Evolutionary conservation across 2,888 invertebrate species (phyloP), one percentile per base, ranked within the genome.

Genomic region (Gibbula magus): DNA sequence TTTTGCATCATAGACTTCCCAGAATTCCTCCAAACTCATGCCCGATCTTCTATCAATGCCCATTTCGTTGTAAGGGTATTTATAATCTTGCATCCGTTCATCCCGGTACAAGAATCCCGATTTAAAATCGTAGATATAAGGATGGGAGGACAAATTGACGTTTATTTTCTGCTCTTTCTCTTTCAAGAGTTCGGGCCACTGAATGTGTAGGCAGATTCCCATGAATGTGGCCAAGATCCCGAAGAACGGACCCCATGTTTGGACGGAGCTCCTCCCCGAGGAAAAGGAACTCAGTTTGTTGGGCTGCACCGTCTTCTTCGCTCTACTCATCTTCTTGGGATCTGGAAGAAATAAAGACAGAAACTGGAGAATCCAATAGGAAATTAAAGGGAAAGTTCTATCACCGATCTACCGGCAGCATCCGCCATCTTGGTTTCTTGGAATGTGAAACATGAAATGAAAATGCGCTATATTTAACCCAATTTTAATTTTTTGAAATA

Each of bases 1-100:
- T 86, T 92, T 92, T 29, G 88, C 90, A 86, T 92, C 92, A 84
- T 92, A 92, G 18, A 91, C 84, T 81, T 92, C 91, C 79, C 86
- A 84, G 85, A 91, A 92, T 82, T 92, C 92, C 67, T 90, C 83
- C 18, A 92, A 78, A 5, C 87, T 86, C 32, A 92, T 84, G 7
- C 85, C 80, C 0, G 83, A 85, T 45, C 92, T 79, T 56, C 89
- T 87, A 77, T 92, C 92, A 5, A 92, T 85, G 13, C 86, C 86
- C 25, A 29, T 20, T 20, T 45, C 22, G 45, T 82, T 84, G 70
- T 86, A 85, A 18, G 70, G 51, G 75, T 78, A 87, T 2, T 78
- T 80, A 82, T 91, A 91, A 35, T 86, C 78, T 75, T 86, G 83
- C 85, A 90, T 83, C 22, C 87, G 88, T 25, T 86, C 80, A 18